A percentile compares a stretch with the other conserved stretches of the same genome.
These are phyloP conservation scores for Apolygus lucorum DNA, from an alignment of 1,140 invertebrate species.

Conservation along the genomic window DNA sequence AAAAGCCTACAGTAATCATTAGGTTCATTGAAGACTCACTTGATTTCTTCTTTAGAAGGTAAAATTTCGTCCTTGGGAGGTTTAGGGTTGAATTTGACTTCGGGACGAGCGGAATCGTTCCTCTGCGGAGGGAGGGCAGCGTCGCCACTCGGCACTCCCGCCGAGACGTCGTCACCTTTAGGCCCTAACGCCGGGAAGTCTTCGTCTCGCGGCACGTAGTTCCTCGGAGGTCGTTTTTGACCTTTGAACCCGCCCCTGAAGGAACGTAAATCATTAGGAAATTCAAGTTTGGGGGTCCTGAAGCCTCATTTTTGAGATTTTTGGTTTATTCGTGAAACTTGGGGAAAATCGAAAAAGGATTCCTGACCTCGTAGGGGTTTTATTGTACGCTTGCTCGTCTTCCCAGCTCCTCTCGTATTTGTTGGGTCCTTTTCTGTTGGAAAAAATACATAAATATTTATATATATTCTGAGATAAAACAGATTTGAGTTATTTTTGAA, in stretches of 20 bases:
- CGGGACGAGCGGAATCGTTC: no score
- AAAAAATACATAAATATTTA: slow-evolving; percentile 23
- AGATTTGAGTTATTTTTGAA: no score
- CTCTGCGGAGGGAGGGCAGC: no score
- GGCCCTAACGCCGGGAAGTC: slow-evolving; percentile 29
- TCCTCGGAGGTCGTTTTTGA: not conserved
- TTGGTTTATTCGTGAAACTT: no score
- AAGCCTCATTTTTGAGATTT: no score
- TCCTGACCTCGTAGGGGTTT: slow-evolving; percentile 25
- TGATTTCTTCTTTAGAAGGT: not conserved
- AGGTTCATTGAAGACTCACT: no score
- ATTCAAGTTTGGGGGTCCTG: no score
- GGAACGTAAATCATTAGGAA: no score
- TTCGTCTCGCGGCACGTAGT: slow-evolving; percentile 26
- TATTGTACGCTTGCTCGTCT: slow-evolving; percentile 75
- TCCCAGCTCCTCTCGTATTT: slow-evolving; percentile 89
- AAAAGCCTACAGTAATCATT: no score
- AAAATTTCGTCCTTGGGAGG: not conserved
- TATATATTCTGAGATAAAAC: slow-evolving; percentile 9
- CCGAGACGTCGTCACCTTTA: no score
- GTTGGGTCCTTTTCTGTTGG: slow-evolving; percentile 68
- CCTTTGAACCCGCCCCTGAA: slow-evolving; percentile 3
- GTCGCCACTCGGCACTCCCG: no score
- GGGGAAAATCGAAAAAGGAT: not conserved
- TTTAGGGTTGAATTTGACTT: not conserved